Evolutionary conservation across 1,140 invertebrate species (phyloP), one percentile per base, ranked within the genome.

Genomic region (Sarcophaga bullata): DNA sequence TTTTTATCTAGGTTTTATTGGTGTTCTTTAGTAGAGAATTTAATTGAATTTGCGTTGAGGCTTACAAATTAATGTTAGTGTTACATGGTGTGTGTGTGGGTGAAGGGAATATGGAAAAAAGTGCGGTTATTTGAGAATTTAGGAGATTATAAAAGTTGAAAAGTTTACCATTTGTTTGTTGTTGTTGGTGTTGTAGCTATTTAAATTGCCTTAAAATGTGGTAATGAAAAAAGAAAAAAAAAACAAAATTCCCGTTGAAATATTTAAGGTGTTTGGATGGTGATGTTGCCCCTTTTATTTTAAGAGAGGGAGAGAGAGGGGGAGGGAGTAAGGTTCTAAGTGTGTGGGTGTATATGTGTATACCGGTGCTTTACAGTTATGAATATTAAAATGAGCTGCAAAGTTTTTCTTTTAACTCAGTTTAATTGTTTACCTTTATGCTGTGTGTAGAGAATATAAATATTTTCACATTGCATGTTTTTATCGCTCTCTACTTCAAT

Each of bases 121-220:
- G 25, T 37, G 25, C 25, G 25, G 25, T 37, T 37, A 37, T 37
- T 37, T 37, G 4, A 37, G 25, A 37, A 37, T 37, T 37, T 37
- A n/a, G n/a, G 62, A 19, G 62, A 68, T 68, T 68, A 19, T 17
- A 68, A 68, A n/a, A 25, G 19, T 68, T 68, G 62, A 68, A 68
- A 68, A 68, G 62, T 68, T 68, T 68, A 19, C 6, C 62, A 25
- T 68, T 19, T 68, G 50, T 68, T n/a, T 68, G 62, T 25, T 68
- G 4, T 1, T 37, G 25, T 37, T 37, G n/a, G n/a, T n/a, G 8
- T 19, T n/a, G 58, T n/a, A 62, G 13, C 15, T n/a, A 62, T 62
- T 68, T 68, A 68, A 68, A 68, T 68, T 68, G 8, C 62, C 17
- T 68, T 68, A 68, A 68, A 68, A 68, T 68, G 62, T 68, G 62